Conservation (phyloP, 2,797 vertebrate genomes). For the Falco cherrug region DNA sequence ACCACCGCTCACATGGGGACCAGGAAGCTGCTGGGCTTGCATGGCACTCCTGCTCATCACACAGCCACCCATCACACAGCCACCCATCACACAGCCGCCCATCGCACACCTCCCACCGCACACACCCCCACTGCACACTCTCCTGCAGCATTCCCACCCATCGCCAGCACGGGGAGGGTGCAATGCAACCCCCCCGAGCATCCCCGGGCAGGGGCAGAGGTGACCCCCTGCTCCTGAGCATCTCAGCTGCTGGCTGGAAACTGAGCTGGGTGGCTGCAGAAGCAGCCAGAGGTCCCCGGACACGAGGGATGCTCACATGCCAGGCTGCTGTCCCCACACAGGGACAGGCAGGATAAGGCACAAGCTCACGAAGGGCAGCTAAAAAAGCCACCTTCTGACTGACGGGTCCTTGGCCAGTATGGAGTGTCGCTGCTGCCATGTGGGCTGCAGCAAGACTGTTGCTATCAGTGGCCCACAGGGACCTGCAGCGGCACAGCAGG, state of each 20-base stretch:
- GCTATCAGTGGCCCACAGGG: background rate
- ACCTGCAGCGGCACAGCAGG: rapidly evolving
- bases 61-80: background rate
- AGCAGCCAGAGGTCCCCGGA: background rate
- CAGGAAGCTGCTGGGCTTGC: background rate
- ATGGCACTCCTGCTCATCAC: background rate
- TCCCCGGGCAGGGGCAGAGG: background rate
- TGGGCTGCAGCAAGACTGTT: background rate
- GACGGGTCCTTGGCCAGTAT: rapidly evolving
- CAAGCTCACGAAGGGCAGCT: background rate
- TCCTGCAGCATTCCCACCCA: background rate
- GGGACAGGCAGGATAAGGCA: background rate
- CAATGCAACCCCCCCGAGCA: background rate
- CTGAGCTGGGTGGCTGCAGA: background rate
- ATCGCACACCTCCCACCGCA: background rate
- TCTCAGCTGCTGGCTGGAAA: background rate
- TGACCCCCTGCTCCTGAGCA: background rate
- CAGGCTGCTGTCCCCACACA: background rate
- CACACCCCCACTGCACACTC: background rate
- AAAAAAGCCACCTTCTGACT: background rate
- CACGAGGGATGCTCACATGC: rapidly evolving
- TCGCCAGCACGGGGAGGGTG: background rate
- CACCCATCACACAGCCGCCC: too few relatives aligned
- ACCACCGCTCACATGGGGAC: background rate
- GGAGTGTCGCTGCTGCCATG: rapidly evolving